A percentile compares a stretch with the other conserved stretches of the same genome.
Evolutionary conservation across 2,113 vertebrate genomes (phyloP).

Genomic region (Acanthisitta chloris): DNA sequence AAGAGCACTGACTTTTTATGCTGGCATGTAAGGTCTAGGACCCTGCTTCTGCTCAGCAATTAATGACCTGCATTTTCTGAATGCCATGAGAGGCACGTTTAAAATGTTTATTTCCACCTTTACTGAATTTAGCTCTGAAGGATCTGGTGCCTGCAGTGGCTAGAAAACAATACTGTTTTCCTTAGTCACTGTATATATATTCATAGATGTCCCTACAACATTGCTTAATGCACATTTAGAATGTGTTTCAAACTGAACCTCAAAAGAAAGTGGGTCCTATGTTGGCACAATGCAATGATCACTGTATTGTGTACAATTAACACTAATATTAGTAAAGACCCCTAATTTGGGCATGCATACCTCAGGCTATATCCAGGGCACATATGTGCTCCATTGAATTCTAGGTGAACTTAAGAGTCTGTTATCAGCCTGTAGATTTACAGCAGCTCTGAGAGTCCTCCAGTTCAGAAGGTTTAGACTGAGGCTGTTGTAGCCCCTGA

Average conservation of each 20-base stretch:
- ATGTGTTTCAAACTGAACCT: background rate
- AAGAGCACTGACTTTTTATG: background rate
- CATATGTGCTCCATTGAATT: background rate
- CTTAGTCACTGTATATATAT: background rate
- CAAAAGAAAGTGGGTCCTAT: background rate
- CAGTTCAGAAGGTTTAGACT: background rate
- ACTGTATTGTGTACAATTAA: background rate
- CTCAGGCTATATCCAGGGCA: background rate
- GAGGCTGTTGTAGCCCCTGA: background rate
- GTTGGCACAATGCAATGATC: background rate
- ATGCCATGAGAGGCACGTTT: background rate
- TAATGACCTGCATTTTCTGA: background rate
- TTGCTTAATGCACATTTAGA: background rate
- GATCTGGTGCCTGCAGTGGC: background rate
- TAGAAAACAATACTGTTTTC: background rate
- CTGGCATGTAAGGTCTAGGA: background rate
- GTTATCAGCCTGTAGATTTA: background rate
- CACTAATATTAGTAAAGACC: background rate
- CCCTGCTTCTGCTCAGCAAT: background rate
- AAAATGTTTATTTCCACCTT: background rate
- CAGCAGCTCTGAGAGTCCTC: background rate
- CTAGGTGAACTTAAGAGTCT: background rate
- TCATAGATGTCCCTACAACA: background rate
- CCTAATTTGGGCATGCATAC: background rate
- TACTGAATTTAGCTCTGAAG: background rate